These are phyloP conservation scores for Philaenus spumarius DNA, from an alignment of 1,140 invertebrate genomes.

Conservation along the genomic window DNA sequence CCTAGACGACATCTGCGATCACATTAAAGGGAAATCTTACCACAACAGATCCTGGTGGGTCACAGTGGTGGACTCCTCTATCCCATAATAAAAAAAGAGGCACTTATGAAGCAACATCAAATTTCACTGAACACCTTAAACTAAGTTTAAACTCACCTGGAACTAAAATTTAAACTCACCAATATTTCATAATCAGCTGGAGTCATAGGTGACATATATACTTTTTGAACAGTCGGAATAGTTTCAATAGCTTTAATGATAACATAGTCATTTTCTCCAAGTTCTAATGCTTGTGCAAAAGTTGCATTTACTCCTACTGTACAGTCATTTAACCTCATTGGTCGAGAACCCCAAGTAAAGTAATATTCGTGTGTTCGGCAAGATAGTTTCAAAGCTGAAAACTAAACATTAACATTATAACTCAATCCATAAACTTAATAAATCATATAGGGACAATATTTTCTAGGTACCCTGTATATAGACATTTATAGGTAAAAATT, in stretches of 20 bases:
- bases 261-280: constrained; percentile 29
- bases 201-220: constrained; percentile 35
- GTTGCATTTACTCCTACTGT: constrained; percentile 29
- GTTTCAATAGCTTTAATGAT: constrained; percentile 16
- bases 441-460: neutral
- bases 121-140: too few relatives aligned
- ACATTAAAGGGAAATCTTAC: too few relatives aligned
- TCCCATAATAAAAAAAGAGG: too few relatives aligned
- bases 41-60: too few relatives aligned
- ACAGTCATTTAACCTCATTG: constrained; percentile 7
- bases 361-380: neutral
- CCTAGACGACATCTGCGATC: too few relatives aligned
- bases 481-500: neutral
- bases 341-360: constrained; percentile 22
- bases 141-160: neutral
- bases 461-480: neutral
- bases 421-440: neutral
- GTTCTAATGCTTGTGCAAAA: constrained; percentile 27
- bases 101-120: too few relatives aligned
- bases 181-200: constrained; percentile 45
- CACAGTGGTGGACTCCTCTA: too few relatives aligned
- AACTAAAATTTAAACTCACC: constrained; percentile 25
- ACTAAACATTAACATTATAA: neutral
- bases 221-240: constrained; percentile 19
- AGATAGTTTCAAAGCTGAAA: neutral